These are phyloP conservation scores for Drosophila tropicalis DNA, from an alignment of 1,140 invertebrate genomes.

Conservation along the genomic window DNA sequence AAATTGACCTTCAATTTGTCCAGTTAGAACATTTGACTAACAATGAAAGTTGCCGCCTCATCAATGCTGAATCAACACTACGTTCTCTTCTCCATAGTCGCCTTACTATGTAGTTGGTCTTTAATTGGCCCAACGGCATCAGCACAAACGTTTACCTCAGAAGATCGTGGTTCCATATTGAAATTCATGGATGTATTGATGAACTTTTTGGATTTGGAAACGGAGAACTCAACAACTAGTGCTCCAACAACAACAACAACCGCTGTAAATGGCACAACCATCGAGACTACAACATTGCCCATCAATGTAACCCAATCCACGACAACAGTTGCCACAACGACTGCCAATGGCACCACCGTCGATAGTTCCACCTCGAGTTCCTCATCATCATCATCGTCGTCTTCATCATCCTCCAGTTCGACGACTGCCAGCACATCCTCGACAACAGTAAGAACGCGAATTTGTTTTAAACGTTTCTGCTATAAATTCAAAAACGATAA, in stretches of 20 bases:
- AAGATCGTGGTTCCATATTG: slow-evolving; percentile 56
- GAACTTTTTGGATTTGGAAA: slow-evolving; percentile 57
- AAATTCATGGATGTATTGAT: slow-evolving; percentile 63
- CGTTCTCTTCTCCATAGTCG: slow-evolving; percentile 33
- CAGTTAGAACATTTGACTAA: slow-evolving; percentile 8
- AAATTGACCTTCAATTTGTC: not conserved
- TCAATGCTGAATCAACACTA: slow-evolving; percentile 37
- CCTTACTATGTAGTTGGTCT: slow-evolving; percentile 13
- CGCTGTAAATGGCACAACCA: not conserved
- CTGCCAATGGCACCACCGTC: not conserved
- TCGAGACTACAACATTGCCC: slow-evolving; percentile 32
- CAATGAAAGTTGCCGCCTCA: slow-evolving; percentile 27
- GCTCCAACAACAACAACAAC: slow-evolving; percentile 16
- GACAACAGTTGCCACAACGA: slow-evolving; percentile 1
- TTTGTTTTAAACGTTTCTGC: slow-evolving; percentile 63
- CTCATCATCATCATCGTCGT: not conserved
- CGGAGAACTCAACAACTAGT: slow-evolving; percentile 29
- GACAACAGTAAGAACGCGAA: slow-evolving; percentile 29
- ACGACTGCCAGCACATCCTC: not conserved
- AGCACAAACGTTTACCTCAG: slow-evolving; percentile 49
- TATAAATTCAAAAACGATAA: slow-evolving; percentile 61
- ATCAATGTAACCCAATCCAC: slow-evolving; percentile 6
- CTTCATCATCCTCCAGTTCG: not conserved
- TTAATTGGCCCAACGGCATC: not conserved
- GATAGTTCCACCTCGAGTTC: not conserved